A percentile compares a stretch with the other conserved stretches of the same genome.
Conservation (phyloP, 2,888 invertebrate species). For the Herminia tarsipennalis region DNA sequence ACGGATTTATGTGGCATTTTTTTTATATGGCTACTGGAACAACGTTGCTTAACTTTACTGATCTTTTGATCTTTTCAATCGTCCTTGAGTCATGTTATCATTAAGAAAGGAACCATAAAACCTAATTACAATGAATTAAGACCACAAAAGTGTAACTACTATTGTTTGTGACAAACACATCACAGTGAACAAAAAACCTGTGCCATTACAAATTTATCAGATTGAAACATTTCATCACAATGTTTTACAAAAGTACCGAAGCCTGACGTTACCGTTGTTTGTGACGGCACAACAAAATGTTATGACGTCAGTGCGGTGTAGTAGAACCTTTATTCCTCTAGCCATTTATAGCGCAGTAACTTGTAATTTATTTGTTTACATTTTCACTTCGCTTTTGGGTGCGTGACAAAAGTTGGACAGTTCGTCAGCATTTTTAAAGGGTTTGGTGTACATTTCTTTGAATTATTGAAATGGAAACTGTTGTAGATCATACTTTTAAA, state of each 20-base stretch:
- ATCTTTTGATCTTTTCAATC: no score
- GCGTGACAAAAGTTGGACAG: background rate
- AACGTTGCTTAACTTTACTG: no score
- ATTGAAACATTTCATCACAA: background rate
- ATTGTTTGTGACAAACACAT: no score
- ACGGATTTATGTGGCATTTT: no score
- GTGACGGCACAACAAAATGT: constrained; percentile 2
- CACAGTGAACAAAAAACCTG: no score
- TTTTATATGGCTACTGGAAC: no score
- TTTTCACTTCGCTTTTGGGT: constrained; percentile 15
- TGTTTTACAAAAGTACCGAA: background rate
- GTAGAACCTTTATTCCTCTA: background rate
- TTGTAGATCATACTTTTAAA: no score
- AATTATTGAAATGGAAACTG: background rate
- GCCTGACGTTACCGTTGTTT: background rate
- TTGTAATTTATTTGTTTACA: constrained; percentile 29
- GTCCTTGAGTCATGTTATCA: no score
- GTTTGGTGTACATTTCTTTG: background rate
- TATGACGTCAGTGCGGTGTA: constrained; percentile 1
- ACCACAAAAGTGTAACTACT: no score
- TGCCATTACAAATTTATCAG: background rate
- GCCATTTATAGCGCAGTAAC: constrained; percentile 10
- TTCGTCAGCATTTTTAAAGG: background rate
- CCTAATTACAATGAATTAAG: no score
- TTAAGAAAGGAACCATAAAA: no score